phyloP scores from a whole-genome alignment of 2,888 invertebrate species.

The Vannuccia rotundouncinata region DNA sequence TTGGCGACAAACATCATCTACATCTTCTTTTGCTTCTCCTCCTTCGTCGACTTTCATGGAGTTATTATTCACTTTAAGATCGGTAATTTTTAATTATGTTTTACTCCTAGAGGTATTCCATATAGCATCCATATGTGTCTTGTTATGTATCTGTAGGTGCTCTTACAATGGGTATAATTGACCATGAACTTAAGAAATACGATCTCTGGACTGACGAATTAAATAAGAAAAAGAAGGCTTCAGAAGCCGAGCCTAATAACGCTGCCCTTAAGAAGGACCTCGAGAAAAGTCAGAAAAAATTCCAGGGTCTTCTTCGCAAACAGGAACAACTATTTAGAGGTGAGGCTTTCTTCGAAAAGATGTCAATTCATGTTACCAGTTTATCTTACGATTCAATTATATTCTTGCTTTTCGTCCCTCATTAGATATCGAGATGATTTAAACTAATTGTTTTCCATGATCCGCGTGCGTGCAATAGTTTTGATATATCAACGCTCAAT shows the following conservation, averaged over 20 bases:
- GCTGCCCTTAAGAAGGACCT: too few species aligned
- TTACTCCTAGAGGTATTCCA: too few species aligned
- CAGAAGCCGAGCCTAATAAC: constrained; percentile 59
- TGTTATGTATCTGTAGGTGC: constrained; percentile 64
- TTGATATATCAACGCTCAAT: too few species aligned
- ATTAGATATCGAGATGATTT: too few species aligned
- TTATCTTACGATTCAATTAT: too few species aligned
- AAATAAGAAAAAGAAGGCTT: constrained; percentile 52
- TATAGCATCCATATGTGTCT: constrained; percentile 42
- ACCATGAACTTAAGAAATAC: constrained; percentile 84
- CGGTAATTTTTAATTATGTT: constrained; percentile 44
- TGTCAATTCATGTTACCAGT: too few species aligned
- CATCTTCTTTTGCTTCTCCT: constrained; percentile 92
- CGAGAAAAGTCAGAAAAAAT: constrained; percentile 70
- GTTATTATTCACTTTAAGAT: constrained; percentile 92
- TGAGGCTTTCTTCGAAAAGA: too few species aligned
- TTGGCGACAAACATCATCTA: constrained; percentile 90
- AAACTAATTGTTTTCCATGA: too few species aligned
- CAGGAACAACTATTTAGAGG: constrained; percentile 81
- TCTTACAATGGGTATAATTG: constrained; percentile 91
- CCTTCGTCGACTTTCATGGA: constrained; percentile 86
- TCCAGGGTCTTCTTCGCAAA: constrained; percentile 74
- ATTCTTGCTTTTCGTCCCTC: too few species aligned
- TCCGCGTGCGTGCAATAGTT: too few species aligned
- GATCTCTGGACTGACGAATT: constrained; percentile 71